Evolutionary conservation across 2,797 vertebrate genomes (phyloP).

Genomic region (Astyanax mexicanus): DNA sequence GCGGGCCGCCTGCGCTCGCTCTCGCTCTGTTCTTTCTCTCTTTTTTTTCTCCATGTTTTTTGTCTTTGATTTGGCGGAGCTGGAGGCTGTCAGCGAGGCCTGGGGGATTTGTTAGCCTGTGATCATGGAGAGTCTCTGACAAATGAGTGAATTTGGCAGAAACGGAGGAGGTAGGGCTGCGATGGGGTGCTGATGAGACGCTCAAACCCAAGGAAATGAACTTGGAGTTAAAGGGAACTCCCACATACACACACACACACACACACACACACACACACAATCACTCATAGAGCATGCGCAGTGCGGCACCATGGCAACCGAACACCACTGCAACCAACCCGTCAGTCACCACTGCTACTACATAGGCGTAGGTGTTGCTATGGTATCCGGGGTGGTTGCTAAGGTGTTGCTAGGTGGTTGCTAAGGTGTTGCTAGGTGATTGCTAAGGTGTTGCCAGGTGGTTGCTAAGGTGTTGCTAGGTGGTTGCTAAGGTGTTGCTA

Average conservation of each 20-base stretch:
- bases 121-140: slow-evolving; percentile 79
- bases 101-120: slow-evolving; percentile 80
- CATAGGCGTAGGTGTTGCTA: no score
- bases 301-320: no score
- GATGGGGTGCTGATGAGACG: slow-evolving; percentile 35
- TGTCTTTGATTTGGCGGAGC: slow-evolving; percentile 79
- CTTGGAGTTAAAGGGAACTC: slow-evolving; percentile 22
- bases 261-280: no score
- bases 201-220: slow-evolving; percentile 30
- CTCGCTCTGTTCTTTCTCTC: slow-evolving; percentile 63
- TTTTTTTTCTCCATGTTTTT: slow-evolving; percentile 71
- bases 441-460: no score
- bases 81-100: slow-evolving; percentile 75
- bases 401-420: no score
- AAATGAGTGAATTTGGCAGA: slow-evolving; percentile 79
- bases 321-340: no score
- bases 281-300: no score
- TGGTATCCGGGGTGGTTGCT: no score
- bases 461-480: no score
- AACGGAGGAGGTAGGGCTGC: slow-evolving; percentile 69
- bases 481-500: no score
- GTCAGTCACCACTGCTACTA: no score
- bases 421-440: no score
- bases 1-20: slow-evolving; percentile 62
- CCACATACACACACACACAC: neutral